A percentile compares a stretch with the other conserved stretches of the same genome.
phyloP scores from a whole-genome alignment of 2,113 vertebrate genomes.

The Cyphomyrus discorhynchus region DNA sequence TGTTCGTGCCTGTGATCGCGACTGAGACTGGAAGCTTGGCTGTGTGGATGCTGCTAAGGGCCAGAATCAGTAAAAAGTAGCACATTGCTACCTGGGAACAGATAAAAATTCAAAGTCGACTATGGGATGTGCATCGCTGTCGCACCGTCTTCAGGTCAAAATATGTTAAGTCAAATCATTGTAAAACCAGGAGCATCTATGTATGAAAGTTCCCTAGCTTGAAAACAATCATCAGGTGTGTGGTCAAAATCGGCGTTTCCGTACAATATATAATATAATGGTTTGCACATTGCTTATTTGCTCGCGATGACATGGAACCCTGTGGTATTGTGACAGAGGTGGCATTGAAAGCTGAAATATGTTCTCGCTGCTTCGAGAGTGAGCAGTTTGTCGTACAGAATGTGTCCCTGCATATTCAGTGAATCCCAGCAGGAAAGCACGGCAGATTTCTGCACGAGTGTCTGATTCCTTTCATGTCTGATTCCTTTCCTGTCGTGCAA shows the following conservation, averaged over 20 bases:
- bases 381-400: neutral
- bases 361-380: neutral
- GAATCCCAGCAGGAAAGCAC: neutral
- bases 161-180: neutral
- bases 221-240: neutral
- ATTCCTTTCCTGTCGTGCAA: neutral
- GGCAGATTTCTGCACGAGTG: neutral
- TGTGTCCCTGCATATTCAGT: neutral
- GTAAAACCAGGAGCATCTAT: neutral
- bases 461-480: neutral
- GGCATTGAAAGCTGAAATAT: neutral
- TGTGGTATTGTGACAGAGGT: neutral
- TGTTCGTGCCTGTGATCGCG: neutral
- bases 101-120: neutral
- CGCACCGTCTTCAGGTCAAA: neutral
- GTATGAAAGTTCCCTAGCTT: neutral
- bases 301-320: neutral
- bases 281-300: neutral
- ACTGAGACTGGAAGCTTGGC: neutral
- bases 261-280: neutral
- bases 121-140: neutral
- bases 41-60: neutral
- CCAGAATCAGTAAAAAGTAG: neutral
- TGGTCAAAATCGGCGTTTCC: neutral
- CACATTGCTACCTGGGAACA: neutral